These are phyloP conservation scores for Tribolium madens DNA, from an alignment of 1,140 invertebrate genomes.

Conservation along the genomic window DNA sequence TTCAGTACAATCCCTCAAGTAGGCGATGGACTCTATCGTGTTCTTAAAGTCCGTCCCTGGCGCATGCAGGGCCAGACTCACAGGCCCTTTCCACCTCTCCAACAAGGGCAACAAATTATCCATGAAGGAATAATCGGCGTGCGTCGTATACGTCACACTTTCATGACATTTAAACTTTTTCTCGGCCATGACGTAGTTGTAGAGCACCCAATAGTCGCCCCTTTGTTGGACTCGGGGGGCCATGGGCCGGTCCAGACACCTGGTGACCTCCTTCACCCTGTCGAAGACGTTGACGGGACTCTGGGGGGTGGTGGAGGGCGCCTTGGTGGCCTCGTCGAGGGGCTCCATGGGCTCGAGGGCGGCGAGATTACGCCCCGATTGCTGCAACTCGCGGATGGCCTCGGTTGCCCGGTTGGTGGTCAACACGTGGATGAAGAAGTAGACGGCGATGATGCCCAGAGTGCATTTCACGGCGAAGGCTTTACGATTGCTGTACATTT, in stretches of 20 bases:
- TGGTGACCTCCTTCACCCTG: conserved; percentile 67
- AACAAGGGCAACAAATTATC: conserved; percentile 88
- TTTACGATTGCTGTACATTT: conserved; percentile 62
- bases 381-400: conserved; percentile 62
- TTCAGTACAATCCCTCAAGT: conserved; percentile 75
- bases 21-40: conserved; percentile 76
- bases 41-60: conserved; percentile 78
- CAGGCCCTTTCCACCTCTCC: conserved; percentile 77
- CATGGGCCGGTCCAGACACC: conserved; percentile 76
- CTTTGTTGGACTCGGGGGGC: conserved; percentile 78
- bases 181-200: conserved; percentile 83
- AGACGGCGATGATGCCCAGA: conserved; percentile 55
- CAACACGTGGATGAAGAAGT: conserved; percentile 59
- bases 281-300: conserved; percentile 47
- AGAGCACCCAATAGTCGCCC: conserved; percentile 90
- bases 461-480: conserved; percentile 60
- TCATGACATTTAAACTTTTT: conserved; percentile 88
- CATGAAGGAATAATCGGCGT: conserved; percentile 91
- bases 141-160: conserved; percentile 91
- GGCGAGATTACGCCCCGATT: conserved; percentile 62
- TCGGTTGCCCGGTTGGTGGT: conserved; percentile 55
- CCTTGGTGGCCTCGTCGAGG: conserved; percentile 31
- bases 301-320: neutral
- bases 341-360: conserved; percentile 57
- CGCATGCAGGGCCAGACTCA: conserved; percentile 82